These are phyloP conservation scores for Empidonax alnorum DNA, from an alignment of 2,113 vertebrate species.

Conservation along the genomic window DNA sequence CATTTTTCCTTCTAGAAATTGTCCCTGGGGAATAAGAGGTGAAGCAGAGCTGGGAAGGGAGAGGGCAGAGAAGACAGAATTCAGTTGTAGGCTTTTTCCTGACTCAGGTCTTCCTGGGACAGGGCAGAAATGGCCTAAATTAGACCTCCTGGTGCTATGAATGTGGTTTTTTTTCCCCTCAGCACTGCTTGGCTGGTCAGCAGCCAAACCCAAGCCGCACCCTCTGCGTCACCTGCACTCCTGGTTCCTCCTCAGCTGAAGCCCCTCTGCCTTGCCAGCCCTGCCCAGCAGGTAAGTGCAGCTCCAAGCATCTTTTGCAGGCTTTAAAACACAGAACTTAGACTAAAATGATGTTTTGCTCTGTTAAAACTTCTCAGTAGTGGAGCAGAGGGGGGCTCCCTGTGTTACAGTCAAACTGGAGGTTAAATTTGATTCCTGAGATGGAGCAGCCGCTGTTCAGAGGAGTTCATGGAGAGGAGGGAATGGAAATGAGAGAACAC, in stretches of 20 bases:
- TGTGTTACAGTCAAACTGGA: background rate
- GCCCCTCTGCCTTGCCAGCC: slow-evolving; percentile 66
- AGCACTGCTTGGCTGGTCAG: slow-evolving; percentile 74
- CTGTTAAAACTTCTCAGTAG: background rate
- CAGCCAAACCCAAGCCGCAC: slow-evolving; percentile 71
- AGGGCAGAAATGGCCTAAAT: background rate
- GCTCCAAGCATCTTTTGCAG: background rate
- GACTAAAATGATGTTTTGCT: background rate
- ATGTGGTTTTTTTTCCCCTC: background rate
- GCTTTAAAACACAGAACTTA: background rate
- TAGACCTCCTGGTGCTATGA: background rate
- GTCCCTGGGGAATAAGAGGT: background rate
- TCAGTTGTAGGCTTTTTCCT: background rate
- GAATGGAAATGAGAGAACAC: background rate
- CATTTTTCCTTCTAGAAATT: background rate
- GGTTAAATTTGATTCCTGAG: background rate
- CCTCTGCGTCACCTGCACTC: slow-evolving; percentile 65
- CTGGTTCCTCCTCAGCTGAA: slow-evolving; percentile 70
- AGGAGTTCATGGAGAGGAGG: background rate
- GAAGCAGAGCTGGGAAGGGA: background rate
- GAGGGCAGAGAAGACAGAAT: background rate
- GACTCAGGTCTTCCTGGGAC: background rate
- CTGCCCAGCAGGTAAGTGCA: slow-evolving; percentile 80
- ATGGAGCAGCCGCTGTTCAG: background rate
- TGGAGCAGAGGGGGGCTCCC: background rate